Base-by-base conservation (phyloP, 2,797 vertebrate species). In the Lophius americanus region DNA sequence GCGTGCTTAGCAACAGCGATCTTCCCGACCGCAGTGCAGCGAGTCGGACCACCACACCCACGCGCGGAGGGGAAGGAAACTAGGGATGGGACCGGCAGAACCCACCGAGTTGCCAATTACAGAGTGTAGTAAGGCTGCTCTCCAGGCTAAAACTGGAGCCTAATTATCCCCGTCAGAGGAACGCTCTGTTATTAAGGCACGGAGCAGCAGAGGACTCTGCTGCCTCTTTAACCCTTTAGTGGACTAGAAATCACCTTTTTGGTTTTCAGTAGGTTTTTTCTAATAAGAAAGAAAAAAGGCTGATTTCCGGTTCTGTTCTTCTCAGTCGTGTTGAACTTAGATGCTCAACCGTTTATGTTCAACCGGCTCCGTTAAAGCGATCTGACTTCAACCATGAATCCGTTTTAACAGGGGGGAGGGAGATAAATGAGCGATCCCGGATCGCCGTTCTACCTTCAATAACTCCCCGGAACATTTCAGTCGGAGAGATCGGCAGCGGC, bases 101-200 rank as follows among this genome's bases (percentile, higher is more conserved):
- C 86, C 89, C 87, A 88, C 89, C 47, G 83, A 90, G 84, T 86
- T 66, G 76, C 79, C 91, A 93, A 94, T 94, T 94, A 94, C 90
- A 94, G 92, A 93, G 90, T 78, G 82, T 83, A 85, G 87, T 84
- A 83, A 74, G 86, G 86, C 83, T 79, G 70, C 82, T 89, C 85
- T 88, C 76, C 52, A 58, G 84, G 90, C 92, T 94, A 94, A 88
- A 94, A 92, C 84, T 75, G 92, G 92, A 92, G 79, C 64, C 85
- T 94, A 94, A 95, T 94, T 92, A 93, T 91, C 88, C 89, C 92
- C 57, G 89, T 87, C 78, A 91, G 86, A 88, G 87, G 84, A 88
- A 90, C 85, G 91, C 90, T 92, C 92, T 94, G 92, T 93, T 90
- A 93, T 93, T 92, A 92, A 88, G 82, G 87, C 79, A 77, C 68